A percentile compares a stretch with the other conserved stretches of the same genome.
Conservation (phyloP, 2,797 vertebrate genomes). For the Columba guinea region DNA sequence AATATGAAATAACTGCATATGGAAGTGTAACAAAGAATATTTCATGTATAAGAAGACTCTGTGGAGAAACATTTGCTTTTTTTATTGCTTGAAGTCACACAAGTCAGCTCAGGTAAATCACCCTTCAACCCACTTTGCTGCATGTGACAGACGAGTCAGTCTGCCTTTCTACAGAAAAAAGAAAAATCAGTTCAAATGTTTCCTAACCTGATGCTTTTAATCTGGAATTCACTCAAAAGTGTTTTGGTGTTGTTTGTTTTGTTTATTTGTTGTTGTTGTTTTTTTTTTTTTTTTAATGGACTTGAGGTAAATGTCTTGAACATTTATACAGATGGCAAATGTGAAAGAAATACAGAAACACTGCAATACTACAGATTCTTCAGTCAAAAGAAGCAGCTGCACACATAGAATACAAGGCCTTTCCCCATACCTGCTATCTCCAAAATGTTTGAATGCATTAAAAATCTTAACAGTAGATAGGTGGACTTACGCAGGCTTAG, state of each 20-base stretch:
- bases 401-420: accelerated
- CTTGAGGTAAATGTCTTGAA: neutral
- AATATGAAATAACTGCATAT: neutral
- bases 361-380: accelerated
- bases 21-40: neutral
- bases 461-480: neutral
- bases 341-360: neutral
- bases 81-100: neutral
- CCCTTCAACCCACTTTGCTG: neutral
- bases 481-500: neutral
- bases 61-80: neutral
- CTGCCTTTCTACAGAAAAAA: neutral
- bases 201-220: neutral
- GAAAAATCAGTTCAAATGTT: neutral
- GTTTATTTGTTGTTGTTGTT: too few species aligned
- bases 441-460: neutral
- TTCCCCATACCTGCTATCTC: neutral
- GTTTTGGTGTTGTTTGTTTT: too few species aligned
- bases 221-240: neutral
- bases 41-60: neutral
- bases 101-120: neutral
- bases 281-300: neutral
- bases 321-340: neutral
- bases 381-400: neutral
- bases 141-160: neutral